Evolutionary conservation across 2,888 invertebrate genomes (phyloP).

Genomic region (Periphyllus acericola): DNA sequence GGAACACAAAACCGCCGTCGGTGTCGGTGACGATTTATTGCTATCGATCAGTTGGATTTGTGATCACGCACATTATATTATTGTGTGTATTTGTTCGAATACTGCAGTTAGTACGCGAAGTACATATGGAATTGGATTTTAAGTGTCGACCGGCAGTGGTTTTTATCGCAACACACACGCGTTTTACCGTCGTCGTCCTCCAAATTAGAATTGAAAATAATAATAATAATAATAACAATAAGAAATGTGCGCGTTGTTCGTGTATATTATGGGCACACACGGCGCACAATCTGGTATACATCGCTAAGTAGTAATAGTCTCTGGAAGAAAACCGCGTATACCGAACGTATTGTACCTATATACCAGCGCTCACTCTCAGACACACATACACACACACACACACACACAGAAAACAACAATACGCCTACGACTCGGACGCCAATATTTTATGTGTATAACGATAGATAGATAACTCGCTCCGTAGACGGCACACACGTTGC

Average conservation of each 20-base stretch:
- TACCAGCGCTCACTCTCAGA: too few species aligned
- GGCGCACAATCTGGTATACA: constrained; percentile 26
- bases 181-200: background rate
- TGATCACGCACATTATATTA: background rate
- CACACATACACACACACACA: background rate
- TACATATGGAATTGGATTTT: constrained; percentile 11
- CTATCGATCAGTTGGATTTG: background rate
- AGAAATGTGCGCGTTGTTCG: background rate
- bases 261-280: background rate
- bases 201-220: constrained; percentile 34
- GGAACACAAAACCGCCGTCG: background rate
- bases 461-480: background rate
- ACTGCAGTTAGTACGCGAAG: too few species aligned
- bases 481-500: background rate
- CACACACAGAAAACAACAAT: background rate
- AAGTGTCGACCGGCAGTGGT: background rate
- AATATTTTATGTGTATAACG: constrained; percentile 20
- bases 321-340: background rate
- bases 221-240: constrained; percentile 5
- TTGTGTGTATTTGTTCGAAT: background rate
- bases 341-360: too few species aligned
- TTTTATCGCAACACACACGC: background rate
- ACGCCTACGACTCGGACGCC: constrained; percentile 43
- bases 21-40: background rate
- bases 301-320: constrained; percentile 11